Conservation (phyloP, 2,797 vertebrate genomes). For the Xenentodon cancila region DNA sequence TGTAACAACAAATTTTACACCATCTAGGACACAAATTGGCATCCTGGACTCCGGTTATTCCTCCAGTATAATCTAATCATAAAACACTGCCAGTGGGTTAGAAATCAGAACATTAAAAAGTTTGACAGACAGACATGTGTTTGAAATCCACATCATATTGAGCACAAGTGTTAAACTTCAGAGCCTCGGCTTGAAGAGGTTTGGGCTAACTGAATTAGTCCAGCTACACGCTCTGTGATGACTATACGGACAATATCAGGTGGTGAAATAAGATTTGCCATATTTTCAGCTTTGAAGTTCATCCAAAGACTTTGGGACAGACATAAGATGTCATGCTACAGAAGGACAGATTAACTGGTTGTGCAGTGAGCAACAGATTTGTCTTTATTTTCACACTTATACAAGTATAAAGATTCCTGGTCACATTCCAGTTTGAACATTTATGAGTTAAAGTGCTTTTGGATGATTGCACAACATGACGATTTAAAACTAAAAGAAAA, state of each 20-base stretch:
- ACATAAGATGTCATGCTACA: constrained; percentile 53
- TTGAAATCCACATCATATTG: constrained; percentile 71
- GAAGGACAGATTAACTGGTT: constrained; percentile 40
- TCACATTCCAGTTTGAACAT: constrained; percentile 36
- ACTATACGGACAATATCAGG: constrained; percentile 60
- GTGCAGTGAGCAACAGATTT: constrained; percentile 22
- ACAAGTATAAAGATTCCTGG: constrained; percentile 38
- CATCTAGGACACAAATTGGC: constrained; percentile 79
- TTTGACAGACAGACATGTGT: constrained; percentile 80
- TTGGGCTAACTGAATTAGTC: constrained; percentile 68
- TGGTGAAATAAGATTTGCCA: constrained; percentile 64
- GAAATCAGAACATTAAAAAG: constrained; percentile 76
- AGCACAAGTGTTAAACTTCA: constrained; percentile 69
- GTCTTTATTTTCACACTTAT: constrained; percentile 49
- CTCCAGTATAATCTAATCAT: constrained; percentile 81
- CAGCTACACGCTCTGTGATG: constrained; percentile 62
- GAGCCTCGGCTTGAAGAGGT: constrained; percentile 69
- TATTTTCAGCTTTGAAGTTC: constrained; percentile 73
- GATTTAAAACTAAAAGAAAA: constrained; percentile 20
- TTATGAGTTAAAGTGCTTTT: constrained; percentile 22
- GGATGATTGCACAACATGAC: constrained; percentile 24
- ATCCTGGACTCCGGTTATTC: constrained; percentile 75
- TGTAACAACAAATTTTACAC: constrained; percentile 81
- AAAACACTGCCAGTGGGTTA: constrained; percentile 78
- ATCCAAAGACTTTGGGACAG: constrained; percentile 59